Evolutionary conservation across 2,113 vertebrate species (phyloP).

Genomic region (Pleuronectes platessa): DNA sequence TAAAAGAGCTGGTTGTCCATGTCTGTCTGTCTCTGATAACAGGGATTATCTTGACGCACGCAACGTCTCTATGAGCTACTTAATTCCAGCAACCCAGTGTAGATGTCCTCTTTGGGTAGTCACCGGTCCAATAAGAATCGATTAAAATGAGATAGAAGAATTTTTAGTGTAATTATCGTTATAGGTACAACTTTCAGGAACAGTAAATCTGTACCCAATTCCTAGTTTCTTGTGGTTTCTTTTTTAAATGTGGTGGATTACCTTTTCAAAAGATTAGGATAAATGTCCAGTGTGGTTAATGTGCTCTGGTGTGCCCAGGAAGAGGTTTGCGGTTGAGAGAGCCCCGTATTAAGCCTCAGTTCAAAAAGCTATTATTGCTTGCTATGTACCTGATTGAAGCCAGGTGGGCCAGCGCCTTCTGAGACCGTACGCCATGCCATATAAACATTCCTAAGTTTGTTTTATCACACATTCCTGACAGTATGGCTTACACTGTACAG

Average conservation of each 20-base stretch:
- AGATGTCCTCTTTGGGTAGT: too few relatives aligned
- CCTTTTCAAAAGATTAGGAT: slow-evolving; percentile 5
- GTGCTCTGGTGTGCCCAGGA: slow-evolving; percentile 18
- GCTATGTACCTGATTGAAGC: slow-evolving; percentile 44
- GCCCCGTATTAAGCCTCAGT: slow-evolving; percentile 23
- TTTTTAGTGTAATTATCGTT: not conserved
- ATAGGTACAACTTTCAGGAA: not conserved
- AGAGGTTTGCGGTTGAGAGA: slow-evolving; percentile 9
- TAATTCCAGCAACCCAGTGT: too few relatives aligned
- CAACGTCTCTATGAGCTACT: too few relatives aligned
- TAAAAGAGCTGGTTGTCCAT: too few relatives aligned
- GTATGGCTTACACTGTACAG: slow-evolving; percentile 15
- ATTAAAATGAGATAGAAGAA: not conserved
- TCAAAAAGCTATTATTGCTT: slow-evolving; percentile 54
- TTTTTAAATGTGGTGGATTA: slow-evolving; percentile 6
- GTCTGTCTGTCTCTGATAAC: too few relatives aligned
- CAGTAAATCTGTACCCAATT: not conserved
- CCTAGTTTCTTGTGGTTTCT: slow-evolving; percentile 10
- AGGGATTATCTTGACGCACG: too few relatives aligned
- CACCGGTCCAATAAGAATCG: too few relatives aligned
- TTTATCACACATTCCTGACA: slow-evolving; percentile 25
- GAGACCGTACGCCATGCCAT: not conserved
- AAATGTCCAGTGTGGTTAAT: slow-evolving; percentile 20
- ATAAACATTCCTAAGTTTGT: slow-evolving; percentile 26
- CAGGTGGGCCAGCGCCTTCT: slow-evolving; percentile 47